A percentile compares a stretch with the other conserved stretches of the same genome.
phyloP scores from a whole-genome alignment of 1,140 invertebrate genomes.

The Vanessa atalanta region DNA sequence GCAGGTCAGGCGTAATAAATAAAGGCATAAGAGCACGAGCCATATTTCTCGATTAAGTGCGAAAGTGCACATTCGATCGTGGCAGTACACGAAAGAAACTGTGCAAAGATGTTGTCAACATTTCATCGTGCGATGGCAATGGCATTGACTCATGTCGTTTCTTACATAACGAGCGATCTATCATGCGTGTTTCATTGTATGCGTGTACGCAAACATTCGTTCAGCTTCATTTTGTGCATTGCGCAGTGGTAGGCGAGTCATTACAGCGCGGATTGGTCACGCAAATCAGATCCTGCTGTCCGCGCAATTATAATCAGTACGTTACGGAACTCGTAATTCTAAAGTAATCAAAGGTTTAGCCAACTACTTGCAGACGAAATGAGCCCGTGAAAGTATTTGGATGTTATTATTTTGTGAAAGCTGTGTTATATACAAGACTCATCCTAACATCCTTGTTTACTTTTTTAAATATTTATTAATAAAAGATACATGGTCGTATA shows the following conservation, averaged over 20 bases:
- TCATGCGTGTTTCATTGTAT: constrained; percentile 30
- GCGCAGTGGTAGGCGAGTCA: constrained; percentile 64
- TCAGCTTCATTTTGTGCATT: constrained; percentile 35
- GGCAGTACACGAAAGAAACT: constrained; percentile 30
- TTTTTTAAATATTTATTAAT: not conserved
- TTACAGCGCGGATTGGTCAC: constrained; percentile 73
- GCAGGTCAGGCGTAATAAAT: constrained; percentile 68
- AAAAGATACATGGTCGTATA: too few species aligned
- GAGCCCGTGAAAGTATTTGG: constrained; percentile 19
- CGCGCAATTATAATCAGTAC: constrained; percentile 77
- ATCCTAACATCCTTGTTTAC: not conserved
- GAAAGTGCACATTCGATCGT: constrained; percentile 59
- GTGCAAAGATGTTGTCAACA: constrained; percentile 29
- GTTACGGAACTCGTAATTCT: constrained; percentile 72
- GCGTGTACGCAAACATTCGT: constrained; percentile 36
- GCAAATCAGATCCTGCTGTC: constrained; percentile 74
- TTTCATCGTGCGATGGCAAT: constrained; percentile 36
- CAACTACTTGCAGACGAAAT: constrained; percentile 56
- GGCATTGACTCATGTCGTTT: constrained; percentile 23
- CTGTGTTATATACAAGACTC: constrained; percentile 3
- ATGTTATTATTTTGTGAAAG: constrained; percentile 25
- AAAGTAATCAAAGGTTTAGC: constrained; percentile 73
- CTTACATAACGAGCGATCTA: constrained; percentile 34
- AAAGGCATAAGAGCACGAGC: constrained; percentile 72
- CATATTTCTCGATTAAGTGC: constrained; percentile 80